Conservation (phyloP, 2,797 vertebrate species). For the Acanthornis magna region DNA sequence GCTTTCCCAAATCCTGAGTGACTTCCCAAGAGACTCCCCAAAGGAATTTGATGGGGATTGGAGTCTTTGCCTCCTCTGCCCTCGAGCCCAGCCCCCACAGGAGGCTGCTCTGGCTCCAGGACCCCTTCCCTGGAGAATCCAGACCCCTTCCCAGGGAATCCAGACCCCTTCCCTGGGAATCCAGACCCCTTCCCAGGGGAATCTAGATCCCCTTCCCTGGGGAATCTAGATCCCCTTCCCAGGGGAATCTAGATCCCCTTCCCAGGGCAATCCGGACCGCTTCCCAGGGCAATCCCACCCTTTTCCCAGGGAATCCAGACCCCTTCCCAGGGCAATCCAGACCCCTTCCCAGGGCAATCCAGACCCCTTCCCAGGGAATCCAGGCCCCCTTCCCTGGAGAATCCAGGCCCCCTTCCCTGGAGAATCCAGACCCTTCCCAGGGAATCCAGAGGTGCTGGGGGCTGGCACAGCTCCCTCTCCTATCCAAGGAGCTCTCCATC, state of each 20-base stretch:
- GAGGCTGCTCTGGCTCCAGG: background rate
- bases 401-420: too few relatives aligned
- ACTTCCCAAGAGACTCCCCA: background rate
- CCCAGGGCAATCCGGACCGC: too few relatives aligned
- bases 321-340: too few relatives aligned
- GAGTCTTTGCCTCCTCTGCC: background rate
- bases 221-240: accelerated
- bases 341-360: background rate
- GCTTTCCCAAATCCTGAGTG: too few relatives aligned
- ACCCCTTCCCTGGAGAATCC: accelerated
- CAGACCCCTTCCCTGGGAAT: too few relatives aligned
- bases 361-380: background rate
- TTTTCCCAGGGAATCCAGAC: background rate
- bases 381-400: too few relatives aligned
- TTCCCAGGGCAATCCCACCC: accelerated
- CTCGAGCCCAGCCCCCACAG: background rate
- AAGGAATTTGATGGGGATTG: accelerated
- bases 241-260: accelerated
- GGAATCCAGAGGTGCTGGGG: background rate
- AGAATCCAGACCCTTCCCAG: background rate
- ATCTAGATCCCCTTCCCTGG: background rate
- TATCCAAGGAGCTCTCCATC: accelerated
- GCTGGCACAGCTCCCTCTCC: background rate
- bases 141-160: too few relatives aligned
- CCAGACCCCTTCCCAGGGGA: accelerated